A percentile compares a stretch with the other conserved stretches of the same genome.
These are phyloP conservation scores for Semaprochilodus insignis DNA, from an alignment of 2,797 vertebrate species.

Conservation along the genomic window DNA sequence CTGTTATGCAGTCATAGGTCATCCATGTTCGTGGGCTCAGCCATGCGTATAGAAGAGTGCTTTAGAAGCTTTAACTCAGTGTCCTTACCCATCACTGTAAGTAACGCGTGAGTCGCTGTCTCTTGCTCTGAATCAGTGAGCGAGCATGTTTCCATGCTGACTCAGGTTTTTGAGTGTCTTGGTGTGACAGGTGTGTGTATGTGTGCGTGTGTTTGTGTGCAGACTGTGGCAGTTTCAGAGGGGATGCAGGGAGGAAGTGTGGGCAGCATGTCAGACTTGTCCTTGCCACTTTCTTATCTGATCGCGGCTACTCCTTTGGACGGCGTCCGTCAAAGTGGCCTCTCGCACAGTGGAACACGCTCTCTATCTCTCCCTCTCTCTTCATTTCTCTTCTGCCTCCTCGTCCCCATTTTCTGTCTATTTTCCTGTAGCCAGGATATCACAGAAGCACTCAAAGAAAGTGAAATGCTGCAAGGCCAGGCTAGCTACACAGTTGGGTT, in stretches of 20 bases:
- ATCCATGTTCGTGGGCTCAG: background rate
- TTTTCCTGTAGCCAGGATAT: background rate
- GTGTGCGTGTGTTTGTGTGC: constrained; percentile 10
- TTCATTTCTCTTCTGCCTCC: background rate
- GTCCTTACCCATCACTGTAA: constrained; percentile 21
- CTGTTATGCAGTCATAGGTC: background rate
- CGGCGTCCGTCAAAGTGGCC: background rate
- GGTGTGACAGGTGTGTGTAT: constrained; percentile 28
- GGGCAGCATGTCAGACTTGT: constrained; percentile 33
- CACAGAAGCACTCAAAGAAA: constrained; percentile 63
- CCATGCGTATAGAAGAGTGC: background rate
- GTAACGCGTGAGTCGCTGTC: constrained; percentile 1
- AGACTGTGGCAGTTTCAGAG: constrained; percentile 5
- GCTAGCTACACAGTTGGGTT: constrained; percentile 2
- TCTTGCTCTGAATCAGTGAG: constrained; percentile 20
- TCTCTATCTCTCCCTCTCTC: background rate
- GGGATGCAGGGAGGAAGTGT: constrained; percentile 19
- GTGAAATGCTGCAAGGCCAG: constrained; percentile 36
- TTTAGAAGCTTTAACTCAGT: constrained; percentile 3
- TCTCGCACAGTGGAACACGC: background rate
- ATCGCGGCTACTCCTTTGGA: background rate
- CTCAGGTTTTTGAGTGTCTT: constrained; percentile 25
- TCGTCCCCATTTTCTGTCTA: background rate
- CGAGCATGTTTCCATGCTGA: constrained; percentile 33
- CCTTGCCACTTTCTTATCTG: constrained; percentile 18